phyloP scores from a whole-genome alignment of 2,797 vertebrate species.

The Sebastes jordani region DNA sequence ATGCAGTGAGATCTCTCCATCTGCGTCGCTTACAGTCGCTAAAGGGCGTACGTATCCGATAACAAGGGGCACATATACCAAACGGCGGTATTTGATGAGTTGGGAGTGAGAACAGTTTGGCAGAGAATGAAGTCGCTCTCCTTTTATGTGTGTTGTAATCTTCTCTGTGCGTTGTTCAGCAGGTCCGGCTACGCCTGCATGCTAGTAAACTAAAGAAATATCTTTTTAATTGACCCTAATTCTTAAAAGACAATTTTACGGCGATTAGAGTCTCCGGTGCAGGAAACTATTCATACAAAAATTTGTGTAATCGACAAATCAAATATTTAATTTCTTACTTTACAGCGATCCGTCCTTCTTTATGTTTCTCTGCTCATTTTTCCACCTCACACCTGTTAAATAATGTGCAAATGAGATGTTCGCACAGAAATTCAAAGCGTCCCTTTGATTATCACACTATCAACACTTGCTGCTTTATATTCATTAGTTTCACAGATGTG shows the following conservation, averaged over 20 bases:
- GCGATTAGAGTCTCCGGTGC: neutral
- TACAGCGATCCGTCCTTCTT: neutral
- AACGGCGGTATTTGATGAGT: too few relatives aligned
- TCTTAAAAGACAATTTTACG: neutral
- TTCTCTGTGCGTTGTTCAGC: neutral
- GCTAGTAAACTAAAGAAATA: neutral
- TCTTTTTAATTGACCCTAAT: neutral
- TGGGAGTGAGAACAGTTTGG: too few relatives aligned
- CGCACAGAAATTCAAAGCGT: neutral
- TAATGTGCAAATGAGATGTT: neutral
- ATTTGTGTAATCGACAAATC: neutral
- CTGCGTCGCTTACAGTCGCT: too few relatives aligned
- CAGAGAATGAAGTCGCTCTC: too few relatives aligned
- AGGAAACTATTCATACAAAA: neutral
- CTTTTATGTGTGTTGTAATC: neutral
- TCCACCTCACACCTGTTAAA: neutral
- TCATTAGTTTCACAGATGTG: neutral
- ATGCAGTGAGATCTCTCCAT: too few relatives aligned
- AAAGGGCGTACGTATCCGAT: too few relatives aligned
- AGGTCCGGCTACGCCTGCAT: too few relatives aligned
- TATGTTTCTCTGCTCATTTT: neutral
- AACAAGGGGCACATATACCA: fast-evolving
- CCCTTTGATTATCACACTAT: neutral
- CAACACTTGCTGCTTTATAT: neutral
- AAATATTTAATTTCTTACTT: neutral